Evolutionary conservation across 92 coral and sea anemone genomes (phyloP).

Genomic region (Zoanthus sansibaricus): DNA sequence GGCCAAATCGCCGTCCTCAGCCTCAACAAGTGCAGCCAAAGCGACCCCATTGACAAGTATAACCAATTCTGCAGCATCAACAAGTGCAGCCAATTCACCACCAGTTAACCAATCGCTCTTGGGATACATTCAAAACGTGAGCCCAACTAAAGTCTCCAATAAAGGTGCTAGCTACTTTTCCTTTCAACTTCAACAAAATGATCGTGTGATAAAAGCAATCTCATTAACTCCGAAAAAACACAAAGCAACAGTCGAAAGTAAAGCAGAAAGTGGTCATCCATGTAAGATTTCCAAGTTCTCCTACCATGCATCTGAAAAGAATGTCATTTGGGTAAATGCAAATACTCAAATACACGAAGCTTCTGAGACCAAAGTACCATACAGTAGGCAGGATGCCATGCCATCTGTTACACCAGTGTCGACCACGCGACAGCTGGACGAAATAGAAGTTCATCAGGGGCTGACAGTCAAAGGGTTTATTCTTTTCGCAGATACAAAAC

Average conservation of each 20-base stretch:
- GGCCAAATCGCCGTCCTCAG: too few relatives aligned
- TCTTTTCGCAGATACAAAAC: slow-evolving; percentile 59
- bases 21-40: too few relatives aligned
- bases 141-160: background rate
- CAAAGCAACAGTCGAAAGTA: too few relatives aligned
- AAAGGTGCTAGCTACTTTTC: background rate
- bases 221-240: too few relatives aligned
- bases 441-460: slow-evolving; percentile 59
- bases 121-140: background rate
- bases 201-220: too few relatives aligned
- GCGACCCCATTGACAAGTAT: too few relatives aligned
- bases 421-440: slow-evolving; percentile 57
- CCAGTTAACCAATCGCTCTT: too few relatives aligned
- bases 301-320: too few relatives aligned
- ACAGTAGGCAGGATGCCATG: slow-evolving; percentile 7
- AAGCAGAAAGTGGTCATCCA: too few relatives aligned
- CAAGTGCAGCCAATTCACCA: too few relatives aligned
- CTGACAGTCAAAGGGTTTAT: slow-evolving; percentile 59
- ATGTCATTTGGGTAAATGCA: slow-evolving; percentile 54
- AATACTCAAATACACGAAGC: slow-evolving; percentile 61
- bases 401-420: slow-evolving; percentile 34
- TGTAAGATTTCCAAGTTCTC: too few relatives aligned
- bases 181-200: background rate
- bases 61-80: too few relatives aligned
- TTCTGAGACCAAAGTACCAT: slow-evolving; percentile 50